phyloP scores from a whole-genome alignment of 2,888 invertebrate genomes.

The Drosophila ezoana region DNA sequence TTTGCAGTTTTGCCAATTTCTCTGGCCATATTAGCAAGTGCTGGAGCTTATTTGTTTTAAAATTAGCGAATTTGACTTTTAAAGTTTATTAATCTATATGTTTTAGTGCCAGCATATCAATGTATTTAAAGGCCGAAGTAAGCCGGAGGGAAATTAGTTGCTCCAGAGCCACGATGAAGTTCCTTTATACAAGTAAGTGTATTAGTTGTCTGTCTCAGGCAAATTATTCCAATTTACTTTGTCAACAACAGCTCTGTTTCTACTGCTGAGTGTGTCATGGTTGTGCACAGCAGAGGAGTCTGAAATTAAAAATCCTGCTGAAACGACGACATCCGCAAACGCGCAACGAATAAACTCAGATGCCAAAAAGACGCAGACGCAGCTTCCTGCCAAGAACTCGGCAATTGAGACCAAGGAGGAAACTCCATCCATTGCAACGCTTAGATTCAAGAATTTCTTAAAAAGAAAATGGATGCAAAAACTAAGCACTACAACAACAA shows the following conservation, averaged over 20 bases:
- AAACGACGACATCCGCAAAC: neutral
- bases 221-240: neutral
- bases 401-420: neutral
- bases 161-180: conserved; percentile 9
- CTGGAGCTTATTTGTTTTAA: neutral
- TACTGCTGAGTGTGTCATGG: conserved; percentile 2
- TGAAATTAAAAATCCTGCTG: neutral
- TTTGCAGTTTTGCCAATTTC: conserved; percentile 1
- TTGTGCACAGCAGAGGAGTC: neutral
- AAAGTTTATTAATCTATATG: neutral
- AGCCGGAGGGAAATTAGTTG: neutral
- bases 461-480: conserved; percentile 6
- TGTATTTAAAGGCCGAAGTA: conserved; percentile 4
- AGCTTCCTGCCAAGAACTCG: neutral
- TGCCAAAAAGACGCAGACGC: too few relatives aligned
- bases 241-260: neutral
- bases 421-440: neutral
- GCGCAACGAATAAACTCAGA: too few relatives aligned
- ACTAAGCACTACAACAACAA: neutral
- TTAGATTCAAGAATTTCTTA: conserved; percentile 10
- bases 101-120: neutral
- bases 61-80: conserved; percentile 14
- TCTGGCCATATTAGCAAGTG: conserved; percentile 1
- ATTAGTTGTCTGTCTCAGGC: neutral
- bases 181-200: conserved; percentile 6